Percentiles rank a stretch among this genome's conserved stretches.
These are phyloP conservation scores for Etheostoma cragini DNA, from an alignment of 2,113 vertebrate species.

Conservation along the genomic window DNA sequence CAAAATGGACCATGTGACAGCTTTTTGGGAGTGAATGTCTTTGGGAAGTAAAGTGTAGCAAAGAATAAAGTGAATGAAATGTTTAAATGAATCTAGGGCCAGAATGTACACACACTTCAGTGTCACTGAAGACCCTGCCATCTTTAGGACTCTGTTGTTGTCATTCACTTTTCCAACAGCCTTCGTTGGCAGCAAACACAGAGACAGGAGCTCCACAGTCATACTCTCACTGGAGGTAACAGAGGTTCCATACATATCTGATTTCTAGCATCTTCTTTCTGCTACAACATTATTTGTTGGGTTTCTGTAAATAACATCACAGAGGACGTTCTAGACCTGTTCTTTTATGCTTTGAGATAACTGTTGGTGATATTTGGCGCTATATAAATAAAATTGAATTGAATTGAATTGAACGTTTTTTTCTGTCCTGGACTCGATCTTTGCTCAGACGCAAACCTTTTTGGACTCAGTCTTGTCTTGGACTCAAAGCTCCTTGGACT, in stretches of 20 bases:
- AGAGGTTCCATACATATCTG: not conserved
- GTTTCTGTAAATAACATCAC: too few species aligned
- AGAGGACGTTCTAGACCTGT: too few species aligned
- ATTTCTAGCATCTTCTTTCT: not conserved
- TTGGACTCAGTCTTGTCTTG: too few species aligned
- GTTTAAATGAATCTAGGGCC: not conserved
- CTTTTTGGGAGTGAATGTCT: not conserved
- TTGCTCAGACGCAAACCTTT: too few species aligned
- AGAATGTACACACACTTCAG: not conserved
- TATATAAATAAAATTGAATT: too few species aligned
- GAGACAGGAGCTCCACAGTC: not conserved
- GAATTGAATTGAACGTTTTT: too few species aligned
- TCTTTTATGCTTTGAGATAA: too few species aligned
- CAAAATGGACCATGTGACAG: constrained; percentile 16
- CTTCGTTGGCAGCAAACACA: constrained; percentile 6
- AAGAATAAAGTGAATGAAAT: not conserved
- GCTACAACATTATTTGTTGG: not conserved
- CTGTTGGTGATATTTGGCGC: too few species aligned
- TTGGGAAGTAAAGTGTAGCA: not conserved
- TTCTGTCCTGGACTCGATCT: too few species aligned
- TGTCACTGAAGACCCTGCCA: constrained; percentile 12
- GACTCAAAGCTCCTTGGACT: too few species aligned
- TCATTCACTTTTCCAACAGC: constrained; percentile 28
- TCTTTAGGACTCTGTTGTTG: constrained; percentile 21
- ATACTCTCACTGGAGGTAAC: not conserved